Base-by-base conservation (phyloP, 1,140 invertebrate genomes). In the Dinoponera quadriceps region DNA sequence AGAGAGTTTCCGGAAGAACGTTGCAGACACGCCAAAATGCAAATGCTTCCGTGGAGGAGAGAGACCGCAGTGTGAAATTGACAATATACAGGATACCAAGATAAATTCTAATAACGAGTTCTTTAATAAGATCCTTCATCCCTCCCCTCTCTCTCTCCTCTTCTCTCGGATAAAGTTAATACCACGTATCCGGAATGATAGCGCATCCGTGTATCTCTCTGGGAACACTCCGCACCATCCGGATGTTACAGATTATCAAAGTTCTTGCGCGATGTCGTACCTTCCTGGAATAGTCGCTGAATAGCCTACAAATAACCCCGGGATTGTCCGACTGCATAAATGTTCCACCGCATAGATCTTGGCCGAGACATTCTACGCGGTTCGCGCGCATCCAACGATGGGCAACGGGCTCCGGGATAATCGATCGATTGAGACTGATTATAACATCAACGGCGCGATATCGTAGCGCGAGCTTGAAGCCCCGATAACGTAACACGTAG, bases 261-360 rank as follows among this genome's bases (percentile, higher is more conserved):
- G 65, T 85, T 87, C 86, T 87, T 57, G 75, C 51, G 2, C 82
- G 18, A 82, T 78, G 51, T 72, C 29, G 16, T 63, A 65, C 63
- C 65, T 54, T 54, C 54, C 54, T 51, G 29, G 65, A 87, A 88
- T 82, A 59, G 25, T 57, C 54, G 29, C 38, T 29, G 22, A 20
- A 20, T 77, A 33, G 29, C 13, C 48, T 20, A n/a, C 38, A 22
- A 33, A 38, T 59, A 77, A 51, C 49, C 54, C 27, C 18, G 54
- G 16, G 29, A 84, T 80, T 69, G 25, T 27, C 65, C 29, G 18
- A 55, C 20, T 27, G 48, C 55, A 44, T 51, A 69, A 69, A 80
- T 57, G 65, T 51, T 54, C n/a, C 54, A 33, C 2, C 49, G 48
- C 29, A 49, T 18, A 25, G 29, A n/a, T 13, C 48, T 20, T 13